Evolutionary conservation across 2,888 invertebrate genomes (phyloP).

Genomic region (Lasioglossum zephyrum): DNA sequence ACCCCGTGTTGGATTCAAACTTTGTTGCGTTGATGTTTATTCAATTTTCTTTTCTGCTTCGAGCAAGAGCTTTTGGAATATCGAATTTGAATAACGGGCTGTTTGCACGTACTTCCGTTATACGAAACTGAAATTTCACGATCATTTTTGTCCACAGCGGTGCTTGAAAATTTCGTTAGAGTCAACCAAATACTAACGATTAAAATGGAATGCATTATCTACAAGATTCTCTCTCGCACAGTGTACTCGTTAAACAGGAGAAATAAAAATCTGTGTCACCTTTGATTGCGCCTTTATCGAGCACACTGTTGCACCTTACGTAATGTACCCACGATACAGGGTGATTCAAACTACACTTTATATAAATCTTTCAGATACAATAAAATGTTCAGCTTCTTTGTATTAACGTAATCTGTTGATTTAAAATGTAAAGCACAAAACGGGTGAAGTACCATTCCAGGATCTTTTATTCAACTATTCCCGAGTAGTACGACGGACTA

Average conservation of each 20-base stretch:
- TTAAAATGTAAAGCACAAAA: background rate
- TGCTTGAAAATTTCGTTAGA: background rate
- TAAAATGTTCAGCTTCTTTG: background rate
- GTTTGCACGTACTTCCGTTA: too few species aligned
- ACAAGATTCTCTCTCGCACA: background rate
- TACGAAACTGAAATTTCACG: background rate
- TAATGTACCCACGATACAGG: background rate
- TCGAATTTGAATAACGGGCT: background rate
- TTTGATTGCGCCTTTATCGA: background rate
- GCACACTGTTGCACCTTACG: background rate
- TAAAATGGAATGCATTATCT: background rate
- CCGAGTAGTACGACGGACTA: background rate
- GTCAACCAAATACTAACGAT: background rate
- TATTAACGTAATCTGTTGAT: background rate
- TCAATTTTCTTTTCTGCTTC: background rate
- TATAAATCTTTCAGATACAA: background rate
- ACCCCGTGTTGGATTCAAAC: background rate
- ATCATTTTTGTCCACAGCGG: background rate
- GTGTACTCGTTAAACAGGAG: background rate
- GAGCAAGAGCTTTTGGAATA: background rate
- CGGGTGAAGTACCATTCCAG: too few species aligned
- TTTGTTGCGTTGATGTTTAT: background rate
- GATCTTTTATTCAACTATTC: background rate
- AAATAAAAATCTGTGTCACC: slow-evolving; percentile 15
- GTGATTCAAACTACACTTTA: background rate